Percentiles rank a stretch among this genome's conserved stretches.
Evolutionary conservation across 2,797 vertebrate genomes (phyloP).

Genomic region (Sebastolobus altivelis): DNA sequence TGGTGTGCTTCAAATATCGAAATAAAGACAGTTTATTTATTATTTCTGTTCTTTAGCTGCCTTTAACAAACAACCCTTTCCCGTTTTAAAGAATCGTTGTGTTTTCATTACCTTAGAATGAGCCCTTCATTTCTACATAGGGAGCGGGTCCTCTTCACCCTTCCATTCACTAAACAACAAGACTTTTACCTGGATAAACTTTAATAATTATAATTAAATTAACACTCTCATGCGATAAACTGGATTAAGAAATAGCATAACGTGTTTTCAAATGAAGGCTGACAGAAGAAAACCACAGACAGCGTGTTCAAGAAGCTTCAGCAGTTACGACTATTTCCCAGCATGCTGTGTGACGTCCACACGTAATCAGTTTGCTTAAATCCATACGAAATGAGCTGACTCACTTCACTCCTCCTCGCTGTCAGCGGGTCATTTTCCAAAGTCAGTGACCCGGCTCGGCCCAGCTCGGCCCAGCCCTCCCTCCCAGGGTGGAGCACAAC

Average conservation of each 20-base stretch:
- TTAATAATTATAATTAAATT: too few relatives aligned
- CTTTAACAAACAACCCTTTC: too few relatives aligned
- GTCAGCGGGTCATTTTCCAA: slow-evolving; percentile 45
- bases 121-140: too few relatives aligned
- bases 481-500: slow-evolving; percentile 50
- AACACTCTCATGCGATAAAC: too few relatives aligned
- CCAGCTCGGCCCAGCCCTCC: not conserved
- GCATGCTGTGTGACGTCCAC: slow-evolving; percentile 10
- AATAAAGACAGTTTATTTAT: too few relatives aligned
- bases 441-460: slow-evolving; percentile 25
- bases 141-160: too few relatives aligned
- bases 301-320: slow-evolving; percentile 9
- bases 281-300: slow-evolving; percentile 28
- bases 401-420: not conserved
- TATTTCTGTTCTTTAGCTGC: too few relatives aligned
- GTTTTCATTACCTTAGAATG: too few relatives aligned
- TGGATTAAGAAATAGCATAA: not conserved
- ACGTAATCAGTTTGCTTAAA: slow-evolving; percentile 27
- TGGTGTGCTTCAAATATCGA: too few relatives aligned
- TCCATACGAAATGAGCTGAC: slow-evolving; percentile 25
- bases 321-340: not conserved
- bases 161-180: not conserved
- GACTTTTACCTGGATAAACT: not conserved
- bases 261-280: slow-evolving; percentile 12
- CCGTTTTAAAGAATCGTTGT: too few relatives aligned